Evolutionary conservation across 2,113 vertebrate genomes (phyloP), one percentile per base, ranked within the genome.

Genomic region (Labeo catla): DNA sequence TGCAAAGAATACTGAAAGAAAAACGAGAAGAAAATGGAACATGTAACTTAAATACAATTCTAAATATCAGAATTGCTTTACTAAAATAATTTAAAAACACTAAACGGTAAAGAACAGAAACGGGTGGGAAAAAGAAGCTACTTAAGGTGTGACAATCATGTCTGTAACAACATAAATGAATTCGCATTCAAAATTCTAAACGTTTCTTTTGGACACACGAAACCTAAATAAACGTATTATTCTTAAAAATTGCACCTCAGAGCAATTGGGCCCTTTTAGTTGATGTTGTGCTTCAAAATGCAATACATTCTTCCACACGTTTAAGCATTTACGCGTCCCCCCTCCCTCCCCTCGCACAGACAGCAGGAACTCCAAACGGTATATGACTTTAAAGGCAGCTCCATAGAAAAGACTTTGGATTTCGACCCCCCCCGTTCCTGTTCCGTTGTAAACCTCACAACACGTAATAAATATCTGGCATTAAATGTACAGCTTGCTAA

Each of bases 211-310:
- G 61, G 43, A 74, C 65, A 76, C 59, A 47, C 72, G 54, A 54
- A 66, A 43, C 34, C 54, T 81, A 78, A 83, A 84, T 77, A 61
- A 91, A 90, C 89, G 90, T 77, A 87, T 91, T 86, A 83, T 68
- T 84, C 87, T 78, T 88, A 74, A 90, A 84, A 93, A 89, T 28
- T 49, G 43, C 80, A 93, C 85, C 77, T 73, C 49, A 57, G 76
- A 84, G 81, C 74, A 16, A 84, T 91, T 83, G 36, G 66, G 77
- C 87, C 92, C 83, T 59, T 91, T 87, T 87, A 90, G 90, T 93
- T 94, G 94, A 93, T 91, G 91, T 92, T 94, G 94, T 95, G 94
- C 93, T 95, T 95, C 88, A 91, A 90, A 88, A 92, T 89, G 90
- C 88, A 87, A 92, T 93, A 94, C 94, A 95, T 95, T 94, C 93